Base-by-base conservation (phyloP, 2,888 invertebrate species). In the Barypeithes pellucidus region DNA sequence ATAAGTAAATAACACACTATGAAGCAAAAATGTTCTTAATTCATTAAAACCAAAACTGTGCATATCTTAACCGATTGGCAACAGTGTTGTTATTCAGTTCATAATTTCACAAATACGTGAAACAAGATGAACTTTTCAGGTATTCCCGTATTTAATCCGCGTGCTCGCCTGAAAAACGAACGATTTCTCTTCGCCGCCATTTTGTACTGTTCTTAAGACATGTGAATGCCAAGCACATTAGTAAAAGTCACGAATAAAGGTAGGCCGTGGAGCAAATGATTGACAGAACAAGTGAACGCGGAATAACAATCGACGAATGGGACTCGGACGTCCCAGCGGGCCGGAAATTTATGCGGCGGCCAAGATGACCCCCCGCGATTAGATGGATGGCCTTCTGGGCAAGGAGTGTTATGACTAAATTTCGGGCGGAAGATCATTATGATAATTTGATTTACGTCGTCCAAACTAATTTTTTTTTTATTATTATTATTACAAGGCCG, bases 281-380 rank as follows among this genome's bases (percentile, higher is more conserved):
- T 82, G 83, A 83, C 82, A 83, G 82, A 78, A 83, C 82, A 82
- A 83, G 77, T 78, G 81, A 79, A 77, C 70, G 69, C 61, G 72
- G 72, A 68, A 72, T 78, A 78, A 79, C 79, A 80, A 82, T 80
- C 81, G 81, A 80, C 82, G 82, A 83, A 83, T 83, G 80, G 68
- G 68, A 65, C 69, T 65, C 45, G 66, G 73, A 66, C 73, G 60
- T 69, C 71, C 67, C 74, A 61, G 74, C 69, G 67, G 70, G 70
- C 67, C 70, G 74, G 67, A 71, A 57, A 75, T 73, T 75, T 71
- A 73, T 70, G 63, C 67, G 59, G 59, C 71, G 59, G 61, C 61
- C 72, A 72, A 75, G 75, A 72, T 72, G 75, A 72, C 54, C 68
- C 72, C 75, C 75, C 73, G 73, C 36, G 41, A 69, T 22, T 66